Base-by-base conservation (phyloP, 2,797 vertebrate genomes). In the Mormyrus hasselquistii region DNA sequence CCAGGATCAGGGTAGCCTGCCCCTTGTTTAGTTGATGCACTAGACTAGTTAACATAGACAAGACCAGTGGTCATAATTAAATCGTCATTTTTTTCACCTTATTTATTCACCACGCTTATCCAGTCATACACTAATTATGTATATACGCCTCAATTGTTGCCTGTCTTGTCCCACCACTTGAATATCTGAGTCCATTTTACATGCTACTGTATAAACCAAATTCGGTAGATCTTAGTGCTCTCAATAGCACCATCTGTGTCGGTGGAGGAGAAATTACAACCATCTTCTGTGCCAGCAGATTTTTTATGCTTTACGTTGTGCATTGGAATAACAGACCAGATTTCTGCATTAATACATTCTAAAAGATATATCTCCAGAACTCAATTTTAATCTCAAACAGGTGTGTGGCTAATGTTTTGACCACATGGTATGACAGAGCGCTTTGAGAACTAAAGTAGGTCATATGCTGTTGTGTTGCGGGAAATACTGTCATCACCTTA, bases 301-400 rank as follows among this genome's bases (percentile, higher is more conserved):
- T 29, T 86, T 50, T 29, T 6, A 86, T 52, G 22, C 83, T 53
- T 86, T 53, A 52, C 7, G 8, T 29, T 69, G 19, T 69, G 44
- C 59, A 88, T 69, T 69, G 38, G 14, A 88, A 34, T 88, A 88
- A 65, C 38, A 79, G 47, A 53, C 22, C 49, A 88, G 3, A 79
- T 88, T 88, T 59, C 65, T 88, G 22, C 65, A 86, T 34, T 88
- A 38, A 76, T 19, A 25, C 49, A 38, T 88, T 88, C 47, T 16
- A 38, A 41, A 79, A 38, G 16, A 44, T 25, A 76, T 88, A 34
- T 44, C 4, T 49, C 22, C 29, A 59, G 55, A 29, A 84, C 82
- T 84, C n/a, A 84, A 5, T 84, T 57, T 87, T 57, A 57, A 87
- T 87, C 34, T 59, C 34, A 52, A 38, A 59, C 52, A 87, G 86